These are phyloP conservation scores for Achatina immaculata DNA, from an alignment of 1,140 invertebrate species.

Conservation along the genomic window DNA sequence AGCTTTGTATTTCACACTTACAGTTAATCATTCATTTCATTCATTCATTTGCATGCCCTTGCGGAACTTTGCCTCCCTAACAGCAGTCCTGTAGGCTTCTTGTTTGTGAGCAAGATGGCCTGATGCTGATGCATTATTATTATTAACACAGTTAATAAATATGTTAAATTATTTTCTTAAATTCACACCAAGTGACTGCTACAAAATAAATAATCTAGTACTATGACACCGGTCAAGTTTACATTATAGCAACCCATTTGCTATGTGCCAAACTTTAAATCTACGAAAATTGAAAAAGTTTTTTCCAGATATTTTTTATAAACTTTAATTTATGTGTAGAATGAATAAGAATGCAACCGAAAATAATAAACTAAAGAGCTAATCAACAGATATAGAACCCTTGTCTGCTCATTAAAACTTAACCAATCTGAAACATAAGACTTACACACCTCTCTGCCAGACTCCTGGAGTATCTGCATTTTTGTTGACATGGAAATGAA, in stretches of 20 bases:
- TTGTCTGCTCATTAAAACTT: neutral
- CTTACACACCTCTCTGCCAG: neutral
- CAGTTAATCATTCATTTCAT: too few relatives aligned
- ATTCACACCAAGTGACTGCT: neutral
- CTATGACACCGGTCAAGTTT: neutral
- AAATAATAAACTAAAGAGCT: too few relatives aligned
- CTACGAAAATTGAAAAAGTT: neutral
- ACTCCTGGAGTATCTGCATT: neutral
- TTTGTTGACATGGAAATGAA: constrained; percentile 15
- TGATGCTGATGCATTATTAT: too few relatives aligned
- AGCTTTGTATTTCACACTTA: neutral
- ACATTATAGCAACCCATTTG: neutral
- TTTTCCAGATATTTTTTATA: too few relatives aligned
- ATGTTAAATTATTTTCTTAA: neutral
- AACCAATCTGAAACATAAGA: neutral
- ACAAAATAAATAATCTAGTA: neutral
- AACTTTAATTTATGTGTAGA: too few relatives aligned
- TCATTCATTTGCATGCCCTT: too few relatives aligned
- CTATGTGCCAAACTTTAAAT: neutral
- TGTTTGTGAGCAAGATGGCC: too few relatives aligned
- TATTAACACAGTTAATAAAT: neutral
- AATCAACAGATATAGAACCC: too few relatives aligned
- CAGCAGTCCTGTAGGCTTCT: too few relatives aligned
- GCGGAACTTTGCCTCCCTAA: too few relatives aligned
- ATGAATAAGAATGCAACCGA: too few relatives aligned